Base-by-base conservation (phyloP, 2,113 vertebrate species). In the Oreotragus oreotragus region DNA sequence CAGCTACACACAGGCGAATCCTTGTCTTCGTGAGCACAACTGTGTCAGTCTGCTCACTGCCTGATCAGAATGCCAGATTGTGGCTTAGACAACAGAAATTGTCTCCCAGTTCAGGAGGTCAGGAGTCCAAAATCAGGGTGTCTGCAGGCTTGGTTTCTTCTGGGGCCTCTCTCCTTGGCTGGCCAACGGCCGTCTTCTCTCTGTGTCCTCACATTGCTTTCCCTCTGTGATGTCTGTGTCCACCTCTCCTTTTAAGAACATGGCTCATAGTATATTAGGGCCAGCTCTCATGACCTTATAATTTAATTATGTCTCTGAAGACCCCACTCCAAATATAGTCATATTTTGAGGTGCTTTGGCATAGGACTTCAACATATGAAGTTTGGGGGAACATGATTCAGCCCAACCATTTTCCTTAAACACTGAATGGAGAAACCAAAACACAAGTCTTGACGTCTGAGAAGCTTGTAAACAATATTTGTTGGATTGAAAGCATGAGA, bases 141-240 rank as follows among this genome's bases (percentile, higher is more conserved):
- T 25, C 2, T 1, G 83, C 33, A 62, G 27, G 8, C 13, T 43
- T 19, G 84, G 45, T 87, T 80, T 62, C n/a, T 80, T 51, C 57
- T n/a, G 57, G 25, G 70, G 45, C 36, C 27, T n/a, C 64, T 92
- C 12, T 88, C 77, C 45, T 36, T 51, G n/a, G 51, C n/a, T n/a
- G 10, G n/a, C 3, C 3, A 11, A 10, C 1, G 6, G 55, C 70
- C 0, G 0, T 9, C 14, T 30, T 47, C 60, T 58, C 49, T 49
- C 36, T 5, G 23, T 49, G 49, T 45, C 23, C 9, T 79, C n/a
- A 62, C 14, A 1, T 13, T 10, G 64, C 33, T 5, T 2, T 19
- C 51, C 2, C 6, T 49, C 36, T n/a, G 39, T 17, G 2, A 13
- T 33, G n/a, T 36, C 4, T 62, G 45, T 36, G 53, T 25, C 49